phyloP scores from a whole-genome alignment of 2,888 invertebrate species.

The Malacosoma neustria region DNA sequence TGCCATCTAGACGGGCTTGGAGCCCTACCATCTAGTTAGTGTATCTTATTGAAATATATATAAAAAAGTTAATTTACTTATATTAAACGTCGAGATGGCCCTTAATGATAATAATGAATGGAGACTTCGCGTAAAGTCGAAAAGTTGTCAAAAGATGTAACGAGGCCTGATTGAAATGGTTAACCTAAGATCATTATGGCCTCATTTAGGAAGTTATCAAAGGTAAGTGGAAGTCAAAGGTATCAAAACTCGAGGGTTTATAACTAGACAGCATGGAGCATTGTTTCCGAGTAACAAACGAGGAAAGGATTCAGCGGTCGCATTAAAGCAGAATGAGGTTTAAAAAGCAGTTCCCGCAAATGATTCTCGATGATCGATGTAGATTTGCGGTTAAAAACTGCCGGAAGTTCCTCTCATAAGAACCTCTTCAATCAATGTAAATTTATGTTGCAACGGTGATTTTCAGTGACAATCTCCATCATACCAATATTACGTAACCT shows the following conservation, averaged over 20 bases:
- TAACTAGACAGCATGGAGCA: slow-evolving; percentile 23
- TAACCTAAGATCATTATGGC: background rate
- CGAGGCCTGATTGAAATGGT: background rate
- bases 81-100: no score
- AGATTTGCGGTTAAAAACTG: slow-evolving; percentile 34
- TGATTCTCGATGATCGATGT: slow-evolving; percentile 55
- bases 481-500: no score
- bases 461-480: no score
- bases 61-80: no score
- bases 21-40: no score
- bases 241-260: slow-evolving; percentile 1
- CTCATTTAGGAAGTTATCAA: background rate
- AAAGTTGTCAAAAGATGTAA: slow-evolving; percentile 3
- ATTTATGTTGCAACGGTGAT: no score
- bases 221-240: background rate
- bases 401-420: no score
- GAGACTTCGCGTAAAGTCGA: slow-evolving; percentile 8
- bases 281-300: slow-evolving; percentile 56
- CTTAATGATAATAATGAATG: background rate
- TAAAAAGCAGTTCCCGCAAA: slow-evolving; percentile 61
- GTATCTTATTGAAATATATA: no score
- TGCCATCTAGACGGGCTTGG: no score
- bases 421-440: no score
- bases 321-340: slow-evolving; percentile 63
- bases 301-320: slow-evolving; percentile 52